Conservation (phyloP, 2,113 vertebrate species). For the Thunnus maccoyii region DNA sequence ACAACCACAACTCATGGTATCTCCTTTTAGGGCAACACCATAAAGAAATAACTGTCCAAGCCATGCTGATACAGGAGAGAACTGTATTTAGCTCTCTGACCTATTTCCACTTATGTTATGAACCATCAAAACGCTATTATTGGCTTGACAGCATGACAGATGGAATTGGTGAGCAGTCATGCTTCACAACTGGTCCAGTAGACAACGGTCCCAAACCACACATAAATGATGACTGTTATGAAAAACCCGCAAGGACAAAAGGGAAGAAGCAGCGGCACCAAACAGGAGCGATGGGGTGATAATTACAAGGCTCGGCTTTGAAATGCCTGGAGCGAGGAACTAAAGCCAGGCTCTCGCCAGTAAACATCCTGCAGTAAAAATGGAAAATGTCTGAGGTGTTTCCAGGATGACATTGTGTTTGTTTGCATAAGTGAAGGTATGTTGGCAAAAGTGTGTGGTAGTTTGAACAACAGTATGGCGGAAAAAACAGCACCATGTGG, state of each 20-base stretch:
- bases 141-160: conserved; percentile 42
- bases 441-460: conserved; percentile 8
- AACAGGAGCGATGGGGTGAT: conserved; percentile 55
- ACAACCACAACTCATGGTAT: neutral
- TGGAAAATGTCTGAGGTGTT: conserved; percentile 63
- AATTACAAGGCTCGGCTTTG: conserved; percentile 68
- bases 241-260: conserved; percentile 40
- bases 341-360: conserved; percentile 49
- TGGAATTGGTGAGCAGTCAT: conserved; percentile 10
- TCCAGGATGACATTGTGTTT: conserved; percentile 37
- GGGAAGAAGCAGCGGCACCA: conserved; percentile 36
- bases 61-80: neutral
- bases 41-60: conserved; percentile 6
- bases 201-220: conserved; percentile 10
- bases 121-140: conserved; percentile 51
- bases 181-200: conserved; percentile 15
- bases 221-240: conserved; percentile 32
- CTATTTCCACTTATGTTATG: conserved; percentile 44
- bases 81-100: conserved; percentile 43
- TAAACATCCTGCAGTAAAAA: conserved; percentile 80
- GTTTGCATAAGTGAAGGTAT: conserved; percentile 18
- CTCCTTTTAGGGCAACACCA: neutral
- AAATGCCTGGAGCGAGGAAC: conserved; percentile 58
- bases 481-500: conserved; percentile 47
- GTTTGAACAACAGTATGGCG: conserved; percentile 27